A percentile compares a stretch with the other conserved stretches of the same genome.
phyloP scores from a whole-genome alignment of 2,797 vertebrate species.

The Cuculus canorus region DNA sequence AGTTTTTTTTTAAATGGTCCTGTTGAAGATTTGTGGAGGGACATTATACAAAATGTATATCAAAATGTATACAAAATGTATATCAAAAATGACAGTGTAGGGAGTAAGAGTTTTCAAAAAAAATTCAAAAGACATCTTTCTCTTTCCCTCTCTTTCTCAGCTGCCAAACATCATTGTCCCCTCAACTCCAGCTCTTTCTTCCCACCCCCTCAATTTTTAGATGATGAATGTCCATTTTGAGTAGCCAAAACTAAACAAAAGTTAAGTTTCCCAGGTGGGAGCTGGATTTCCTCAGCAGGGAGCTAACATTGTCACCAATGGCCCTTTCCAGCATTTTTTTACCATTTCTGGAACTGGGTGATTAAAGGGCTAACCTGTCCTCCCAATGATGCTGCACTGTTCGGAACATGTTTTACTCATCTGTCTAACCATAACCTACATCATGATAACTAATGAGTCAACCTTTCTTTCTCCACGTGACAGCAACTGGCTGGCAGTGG shows the following conservation, averaged over 20 bases:
- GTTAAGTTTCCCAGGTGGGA: background rate
- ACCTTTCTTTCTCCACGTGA: constrained; percentile 12
- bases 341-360: background rate
- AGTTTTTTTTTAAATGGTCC: too few relatives aligned
- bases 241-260: background rate
- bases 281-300: background rate
- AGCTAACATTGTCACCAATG: accelerated
- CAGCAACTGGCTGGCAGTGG: background rate
- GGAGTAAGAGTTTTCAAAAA: background rate
- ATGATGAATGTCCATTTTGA: background rate
- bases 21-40: background rate
- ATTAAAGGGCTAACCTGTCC: constrained; percentile 22
- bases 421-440: constrained; percentile 44
- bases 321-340: background rate
- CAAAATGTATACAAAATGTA: background rate
- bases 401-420: constrained; percentile 38
- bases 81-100: background rate
- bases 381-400: accelerated
- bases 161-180: accelerated
- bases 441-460: constrained; percentile 27
- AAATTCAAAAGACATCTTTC: background rate
- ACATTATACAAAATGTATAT: background rate
- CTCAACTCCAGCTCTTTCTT: background rate
- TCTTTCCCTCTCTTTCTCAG: background rate
- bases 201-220: background rate